Base-by-base conservation (phyloP, 1,140 invertebrate species). In the Bilobella aurantiaca region DNA sequence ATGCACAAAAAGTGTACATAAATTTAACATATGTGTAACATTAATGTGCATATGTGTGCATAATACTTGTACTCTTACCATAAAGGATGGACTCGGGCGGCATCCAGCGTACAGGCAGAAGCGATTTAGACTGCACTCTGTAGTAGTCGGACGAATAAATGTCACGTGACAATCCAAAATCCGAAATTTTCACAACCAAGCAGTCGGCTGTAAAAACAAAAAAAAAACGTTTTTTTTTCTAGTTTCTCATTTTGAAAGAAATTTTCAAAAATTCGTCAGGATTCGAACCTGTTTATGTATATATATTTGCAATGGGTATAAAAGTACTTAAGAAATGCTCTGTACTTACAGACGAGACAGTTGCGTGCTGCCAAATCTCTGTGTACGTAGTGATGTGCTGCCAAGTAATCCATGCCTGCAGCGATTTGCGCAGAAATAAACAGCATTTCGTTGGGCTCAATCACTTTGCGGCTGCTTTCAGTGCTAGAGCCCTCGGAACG, bases 341-440 rank as follows among this genome's bases (percentile, higher is more conserved):
- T 42, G 37, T 42, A 12, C 49, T 53, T 53, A 53, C 49, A 53
- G 12, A 70, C 69, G 32, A 98, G 80, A 76, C 94, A 95, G 79
- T 99, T 99, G 73, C 96, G 82, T 1, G 96, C 93, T 3, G 96
- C 94, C 42, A 99, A 80, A 79, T 99, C 96, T 72, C 94, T 84
- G 78, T 99, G 96, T 0, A 98, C 93, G 77, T 96, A 98, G 78
- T 96, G 93, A 80, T 96, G 92, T 61, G 84, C 85, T 1, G 91
- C 86, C 12, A 98, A 81, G 77, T 98, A 98, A 74, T 97, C 94
- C 94, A 98, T 97, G 58, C 87, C 89, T 61, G 92, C 87, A 63
- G 94, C 91, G 71, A 98, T 93, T 78, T 96, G 93, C 61, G 88
- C 81, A 56, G 93, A 87, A 68, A 96, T 89, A 74, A 87, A 81